Base-by-base conservation (phyloP, 2,797 vertebrate genomes). In the Crax fasciolata region DNA sequence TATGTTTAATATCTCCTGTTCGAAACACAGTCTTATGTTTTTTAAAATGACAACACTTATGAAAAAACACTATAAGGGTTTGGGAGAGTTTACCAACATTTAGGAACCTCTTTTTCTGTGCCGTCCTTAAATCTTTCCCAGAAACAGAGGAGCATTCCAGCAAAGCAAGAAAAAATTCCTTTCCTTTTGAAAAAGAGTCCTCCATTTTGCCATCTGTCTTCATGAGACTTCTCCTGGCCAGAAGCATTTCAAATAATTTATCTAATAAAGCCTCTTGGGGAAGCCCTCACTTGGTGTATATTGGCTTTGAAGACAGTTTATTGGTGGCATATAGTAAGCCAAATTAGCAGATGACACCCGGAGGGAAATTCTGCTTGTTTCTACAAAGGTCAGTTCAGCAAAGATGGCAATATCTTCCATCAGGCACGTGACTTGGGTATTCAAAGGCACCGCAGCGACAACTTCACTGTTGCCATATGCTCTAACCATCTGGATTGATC, bases 131-230 rank as follows among this genome's bases (percentile, higher is more conserved):
- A 68, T 21, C 21, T 83, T 87, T 52, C n/a, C 16, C 44, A 68
- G 49, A 75, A 87, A 65, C 20, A 23, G 23, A 66, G 12, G 24
- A 32, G 2, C 3, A 4, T 39, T 85, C 17, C 58, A 65, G 75
- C 7, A 87, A 84, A 67, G 4, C 12, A 44, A n/a, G 21, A 57
- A 72, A 71, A 81, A 67, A n/a, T 4, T 13, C 32, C 9, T 43
- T 80, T 72, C 52, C 18, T 48, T 89, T 78, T 61, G 43, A 91
- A 82, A 89, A 19, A 70, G 18, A 51, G 28, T 77, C 54, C 41
- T 89, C 70, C 28, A 75, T 87, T 89, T 78, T 77, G 9, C 93
- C 95, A 94, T 89, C 95, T 96, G 94, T 92, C 68, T 92, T 85
- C 71, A 54, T 54, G 61, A 92, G 48, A 20, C 19, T 85, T 91